These are phyloP conservation scores for Cyphomyrus plagiostoma DNA, from an alignment of 2,113 vertebrate species.

Conservation along the genomic window DNA sequence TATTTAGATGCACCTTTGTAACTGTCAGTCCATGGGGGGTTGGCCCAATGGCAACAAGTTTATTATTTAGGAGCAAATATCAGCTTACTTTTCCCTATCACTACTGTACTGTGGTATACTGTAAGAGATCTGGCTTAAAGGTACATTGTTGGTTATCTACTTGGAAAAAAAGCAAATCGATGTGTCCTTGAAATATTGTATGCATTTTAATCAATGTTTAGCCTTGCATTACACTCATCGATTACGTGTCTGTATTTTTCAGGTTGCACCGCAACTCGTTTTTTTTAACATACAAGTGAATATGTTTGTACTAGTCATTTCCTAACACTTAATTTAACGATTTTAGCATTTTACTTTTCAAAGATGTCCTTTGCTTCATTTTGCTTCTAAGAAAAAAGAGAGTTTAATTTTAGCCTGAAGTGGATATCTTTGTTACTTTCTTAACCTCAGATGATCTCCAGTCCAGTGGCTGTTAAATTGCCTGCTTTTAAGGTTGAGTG, in stretches of 20 bases:
- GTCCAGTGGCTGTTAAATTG: constrained; percentile 20
- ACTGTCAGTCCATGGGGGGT: background rate
- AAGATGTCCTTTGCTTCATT: background rate
- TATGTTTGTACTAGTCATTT: background rate
- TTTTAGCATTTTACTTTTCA: background rate
- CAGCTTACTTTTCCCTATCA: background rate
- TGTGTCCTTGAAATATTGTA: background rate
- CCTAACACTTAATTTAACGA: background rate
- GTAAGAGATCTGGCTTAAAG: background rate
- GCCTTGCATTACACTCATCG: background rate
- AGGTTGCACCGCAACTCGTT: background rate
- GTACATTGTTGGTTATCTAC: background rate
- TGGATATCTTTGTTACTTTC: constrained; percentile 18
- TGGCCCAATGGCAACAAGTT: background rate
- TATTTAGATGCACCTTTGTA: constrained; percentile 2
- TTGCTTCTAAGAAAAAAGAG: background rate
- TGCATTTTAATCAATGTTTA: background rate
- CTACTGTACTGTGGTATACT: background rate
- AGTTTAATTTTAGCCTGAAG: constrained; percentile 16
- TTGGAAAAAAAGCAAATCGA: background rate
- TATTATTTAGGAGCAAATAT: background rate
- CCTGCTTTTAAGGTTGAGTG: constrained; percentile 24
- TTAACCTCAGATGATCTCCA: constrained; percentile 25
- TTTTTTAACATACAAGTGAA: background rate
- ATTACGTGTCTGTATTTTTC: background rate